These are phyloP conservation scores for Hucho hucho DNA, from an alignment of 2,113 vertebrate species.

Conservation along the genomic window DNA sequence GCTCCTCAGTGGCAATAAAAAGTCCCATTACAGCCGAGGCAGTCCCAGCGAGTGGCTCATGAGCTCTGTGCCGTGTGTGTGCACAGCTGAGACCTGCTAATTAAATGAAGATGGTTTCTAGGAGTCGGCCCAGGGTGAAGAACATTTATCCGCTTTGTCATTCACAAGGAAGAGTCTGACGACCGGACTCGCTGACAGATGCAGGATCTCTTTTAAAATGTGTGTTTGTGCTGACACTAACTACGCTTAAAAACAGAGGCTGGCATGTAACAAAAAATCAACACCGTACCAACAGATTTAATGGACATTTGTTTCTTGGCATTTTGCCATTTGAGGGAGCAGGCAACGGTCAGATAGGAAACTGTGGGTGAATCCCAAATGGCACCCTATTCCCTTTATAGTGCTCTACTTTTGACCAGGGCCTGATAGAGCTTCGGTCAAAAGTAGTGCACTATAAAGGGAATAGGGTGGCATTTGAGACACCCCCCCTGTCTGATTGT, in stretches of 20 bases:
- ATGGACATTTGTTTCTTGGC: background rate
- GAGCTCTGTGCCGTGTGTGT: slow-evolving; percentile 49
- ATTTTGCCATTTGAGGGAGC: slow-evolving; percentile 21
- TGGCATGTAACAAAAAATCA: slow-evolving; percentile 22
- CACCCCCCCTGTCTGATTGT: too few relatives aligned
- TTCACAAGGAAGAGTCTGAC: slow-evolving; percentile 26
- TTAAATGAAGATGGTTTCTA: slow-evolving; percentile 66
- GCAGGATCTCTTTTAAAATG: slow-evolving; percentile 30
- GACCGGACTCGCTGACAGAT: slow-evolving; percentile 32
- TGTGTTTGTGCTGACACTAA: slow-evolving; percentile 19
- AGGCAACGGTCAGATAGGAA: slow-evolving; percentile 18
- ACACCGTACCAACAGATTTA: background rate
- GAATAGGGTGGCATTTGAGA: background rate
- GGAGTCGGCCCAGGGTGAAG: slow-evolving; percentile 41
- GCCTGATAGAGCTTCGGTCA: too few relatives aligned
- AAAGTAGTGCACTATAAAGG: background rate
- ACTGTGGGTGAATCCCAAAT: slow-evolving; percentile 13
- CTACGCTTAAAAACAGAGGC: slow-evolving; percentile 13
- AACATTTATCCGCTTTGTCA: slow-evolving; percentile 49
- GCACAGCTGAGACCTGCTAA: slow-evolving; percentile 67
- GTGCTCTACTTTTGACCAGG: too few relatives aligned
- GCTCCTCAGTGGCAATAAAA: slow-evolving; percentile 52
- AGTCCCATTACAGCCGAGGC: slow-evolving; percentile 46
- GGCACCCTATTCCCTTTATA: background rate
- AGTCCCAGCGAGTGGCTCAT: slow-evolving; percentile 43